Evolutionary conservation across 2,888 invertebrate genomes (phyloP).

Genomic region (Ichneumoninae sp.): DNA sequence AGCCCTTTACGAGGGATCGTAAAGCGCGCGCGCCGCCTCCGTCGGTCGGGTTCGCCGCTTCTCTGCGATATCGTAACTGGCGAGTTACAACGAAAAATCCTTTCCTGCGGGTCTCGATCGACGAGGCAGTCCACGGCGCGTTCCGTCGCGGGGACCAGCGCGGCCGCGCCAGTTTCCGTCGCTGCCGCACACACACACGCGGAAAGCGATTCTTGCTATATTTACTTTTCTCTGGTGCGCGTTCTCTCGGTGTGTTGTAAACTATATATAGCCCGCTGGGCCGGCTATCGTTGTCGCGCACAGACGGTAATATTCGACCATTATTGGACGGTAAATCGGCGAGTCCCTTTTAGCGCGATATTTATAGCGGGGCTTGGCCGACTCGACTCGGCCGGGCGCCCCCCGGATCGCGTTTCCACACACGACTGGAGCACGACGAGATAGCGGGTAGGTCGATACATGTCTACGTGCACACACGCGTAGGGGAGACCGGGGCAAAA

Average conservation of each 20-base stretch:
- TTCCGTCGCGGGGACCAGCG: not conserved
- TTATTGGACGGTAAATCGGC: conserved; percentile 81
- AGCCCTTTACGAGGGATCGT: conserved; percentile 66
- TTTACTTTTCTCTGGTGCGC: conserved; percentile 47
- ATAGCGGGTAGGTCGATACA: conserved; percentile 70
- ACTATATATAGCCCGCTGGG: conserved; percentile 44
- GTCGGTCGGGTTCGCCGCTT: conserved; percentile 27
- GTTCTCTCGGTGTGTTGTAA: conserved; percentile 4
- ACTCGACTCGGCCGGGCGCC: conserved; percentile 44
- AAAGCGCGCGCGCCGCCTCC: conserved; percentile 63
- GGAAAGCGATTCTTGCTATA: conserved; percentile 56
- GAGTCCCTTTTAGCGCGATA: conserved; percentile 80
- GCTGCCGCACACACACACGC: not conserved
- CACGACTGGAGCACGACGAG: conserved; percentile 72
- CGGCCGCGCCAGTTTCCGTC: conserved; percentile 13
- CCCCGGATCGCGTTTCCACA: conserved; percentile 39
- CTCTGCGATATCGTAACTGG: conserved; percentile 24
- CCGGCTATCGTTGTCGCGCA: conserved; percentile 74
- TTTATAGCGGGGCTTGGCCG: conserved; percentile 76
- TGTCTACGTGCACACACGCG: conserved; percentile 65
- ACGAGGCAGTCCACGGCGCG: not conserved
- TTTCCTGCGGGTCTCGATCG: conserved; percentile 18
- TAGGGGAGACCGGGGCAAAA: not conserved
- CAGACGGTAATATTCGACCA: conserved; percentile 78
- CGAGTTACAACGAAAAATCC: conserved; percentile 36